These are phyloP conservation scores for Sternarchorhynchus goeldii DNA, from an alignment of 2,797 vertebrate species.

Conservation along the genomic window DNA sequence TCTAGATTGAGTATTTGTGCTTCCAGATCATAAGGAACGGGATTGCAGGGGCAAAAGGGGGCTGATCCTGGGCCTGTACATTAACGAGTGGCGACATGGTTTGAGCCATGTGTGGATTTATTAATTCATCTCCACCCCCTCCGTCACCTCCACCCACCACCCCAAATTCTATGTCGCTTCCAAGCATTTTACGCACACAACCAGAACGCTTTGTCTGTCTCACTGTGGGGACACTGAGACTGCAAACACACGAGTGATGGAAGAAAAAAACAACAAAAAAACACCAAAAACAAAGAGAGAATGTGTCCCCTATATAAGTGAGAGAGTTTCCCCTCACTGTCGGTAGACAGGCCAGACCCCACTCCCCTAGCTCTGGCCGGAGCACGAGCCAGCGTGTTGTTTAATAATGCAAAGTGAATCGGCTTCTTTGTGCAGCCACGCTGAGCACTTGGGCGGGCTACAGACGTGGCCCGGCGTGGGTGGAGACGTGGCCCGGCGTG, in stretches of 20 bases:
- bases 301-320: neutral
- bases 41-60: neutral
- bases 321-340: no score
- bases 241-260: neutral
- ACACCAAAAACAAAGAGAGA: neutral
- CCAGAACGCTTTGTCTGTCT: neutral
- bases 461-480: conserved; percentile 60
- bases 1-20: no score
- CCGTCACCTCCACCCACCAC: neutral
- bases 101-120: conserved; percentile 32
- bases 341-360: neutral
- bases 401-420: conserved; percentile 77
- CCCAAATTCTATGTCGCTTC: neutral
- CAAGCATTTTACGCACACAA: neutral
- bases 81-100: neutral
- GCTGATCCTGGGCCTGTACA: neutral
- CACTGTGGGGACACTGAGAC: neutral
- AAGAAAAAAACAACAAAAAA: neutral
- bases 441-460: conserved; percentile 59
- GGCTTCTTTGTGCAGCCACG: conserved; percentile 72
- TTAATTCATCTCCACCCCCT: conserved; percentile 54
- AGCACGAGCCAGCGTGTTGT: conserved; percentile 68
- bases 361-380: conserved; percentile 12
- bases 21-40: no score
- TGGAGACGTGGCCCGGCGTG: conserved; percentile 20